These are phyloP conservation scores for Trichonephila inaurata DNA, from an alignment of 1,140 invertebrate species.

Conservation along the genomic window DNA sequence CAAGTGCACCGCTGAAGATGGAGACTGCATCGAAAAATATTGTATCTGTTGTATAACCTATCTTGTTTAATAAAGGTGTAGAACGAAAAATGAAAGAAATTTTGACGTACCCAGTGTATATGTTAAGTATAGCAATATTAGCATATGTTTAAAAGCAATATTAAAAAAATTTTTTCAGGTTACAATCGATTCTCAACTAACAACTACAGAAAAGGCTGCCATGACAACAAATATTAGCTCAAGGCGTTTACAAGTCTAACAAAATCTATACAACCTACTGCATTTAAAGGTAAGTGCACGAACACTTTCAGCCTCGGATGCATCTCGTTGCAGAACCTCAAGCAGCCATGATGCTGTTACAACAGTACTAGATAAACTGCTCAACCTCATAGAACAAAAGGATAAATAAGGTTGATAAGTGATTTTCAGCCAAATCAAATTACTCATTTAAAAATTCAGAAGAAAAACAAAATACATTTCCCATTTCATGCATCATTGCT, in stretches of 20 bases:
- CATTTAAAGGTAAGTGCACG: constrained; percentile 55
- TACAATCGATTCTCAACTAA: constrained; percentile 77
- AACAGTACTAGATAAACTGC: constrained; percentile 85
- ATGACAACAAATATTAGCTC: constrained; percentile 77
- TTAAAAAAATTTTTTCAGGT: constrained; percentile 76
- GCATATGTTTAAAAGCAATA: no score
- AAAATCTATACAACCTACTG: constrained; percentile 77
- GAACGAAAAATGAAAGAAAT: no score
- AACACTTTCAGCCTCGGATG: constrained; percentile 10
- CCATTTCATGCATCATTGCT: neutral
- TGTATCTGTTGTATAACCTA: no score
- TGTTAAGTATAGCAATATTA: no score
- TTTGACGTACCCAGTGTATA: no score
- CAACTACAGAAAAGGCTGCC: constrained; percentile 72
- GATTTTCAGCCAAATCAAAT: constrained; percentile 7
- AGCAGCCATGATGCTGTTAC: constrained; percentile 83
- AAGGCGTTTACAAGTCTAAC: constrained; percentile 77
- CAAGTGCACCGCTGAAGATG: no score
- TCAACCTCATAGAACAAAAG: constrained; percentile 85
- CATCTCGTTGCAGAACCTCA: constrained; percentile 81
- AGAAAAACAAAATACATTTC: neutral
- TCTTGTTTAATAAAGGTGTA: no score
- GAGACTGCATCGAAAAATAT: no score
- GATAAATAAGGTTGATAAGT: constrained; percentile 54
- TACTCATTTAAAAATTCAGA: neutral